These are phyloP conservation scores for Ischnura elegans DNA, from an alignment of 2,888 invertebrate genomes.

Conservation along the genomic window DNA sequence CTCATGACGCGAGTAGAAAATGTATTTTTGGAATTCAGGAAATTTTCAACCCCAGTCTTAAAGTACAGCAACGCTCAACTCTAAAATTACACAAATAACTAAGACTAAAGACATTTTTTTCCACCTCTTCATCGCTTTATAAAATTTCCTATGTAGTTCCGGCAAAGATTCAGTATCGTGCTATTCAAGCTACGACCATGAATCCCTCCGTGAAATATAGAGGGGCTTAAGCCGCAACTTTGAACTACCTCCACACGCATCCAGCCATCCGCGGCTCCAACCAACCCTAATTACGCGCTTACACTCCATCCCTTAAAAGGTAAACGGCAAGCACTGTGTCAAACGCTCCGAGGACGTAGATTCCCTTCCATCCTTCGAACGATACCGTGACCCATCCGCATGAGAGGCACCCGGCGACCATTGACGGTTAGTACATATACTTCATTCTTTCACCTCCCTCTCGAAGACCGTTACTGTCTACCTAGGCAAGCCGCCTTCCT, in stretches of 20 bases:
- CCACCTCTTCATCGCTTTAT: no score
- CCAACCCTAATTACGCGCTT: not conserved
- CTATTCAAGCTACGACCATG: no score
- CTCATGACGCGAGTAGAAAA: no score
- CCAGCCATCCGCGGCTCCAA: not conserved
- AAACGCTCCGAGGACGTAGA: not conserved
- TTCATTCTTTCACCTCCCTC: not conserved
- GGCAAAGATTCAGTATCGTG: no score
- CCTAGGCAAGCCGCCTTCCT: conserved; percentile 3
- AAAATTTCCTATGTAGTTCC: no score
- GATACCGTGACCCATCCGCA: not conserved
- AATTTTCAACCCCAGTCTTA: no score
- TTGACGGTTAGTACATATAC: conserved; percentile 29
- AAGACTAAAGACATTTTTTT: no score
- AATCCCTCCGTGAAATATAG: no score
- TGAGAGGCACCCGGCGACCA: not conserved
- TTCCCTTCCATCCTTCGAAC: not conserved
- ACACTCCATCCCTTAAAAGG: not conserved
- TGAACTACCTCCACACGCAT: not conserved
- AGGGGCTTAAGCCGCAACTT: not conserved
- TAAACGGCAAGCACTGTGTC: not conserved
- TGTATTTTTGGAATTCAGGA: no score
- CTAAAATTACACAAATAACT: no score
- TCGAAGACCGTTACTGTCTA: not conserved
- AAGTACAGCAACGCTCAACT: no score